These are phyloP conservation scores for Sandelia bainsii DNA, from an alignment of 2,797 vertebrate species.

Conservation along the genomic window DNA sequence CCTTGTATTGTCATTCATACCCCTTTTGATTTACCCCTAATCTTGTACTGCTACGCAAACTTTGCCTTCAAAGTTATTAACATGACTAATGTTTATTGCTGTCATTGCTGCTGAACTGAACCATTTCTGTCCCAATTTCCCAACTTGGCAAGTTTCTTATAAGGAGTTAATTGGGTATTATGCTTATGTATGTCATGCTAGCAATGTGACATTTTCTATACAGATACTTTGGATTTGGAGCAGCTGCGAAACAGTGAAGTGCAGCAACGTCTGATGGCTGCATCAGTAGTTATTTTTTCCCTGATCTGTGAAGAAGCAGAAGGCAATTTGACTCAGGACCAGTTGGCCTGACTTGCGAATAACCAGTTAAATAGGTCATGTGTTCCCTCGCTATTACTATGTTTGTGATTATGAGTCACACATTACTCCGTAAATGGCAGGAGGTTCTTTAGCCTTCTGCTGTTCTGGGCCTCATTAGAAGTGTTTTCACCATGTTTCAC, in stretches of 20 bases:
- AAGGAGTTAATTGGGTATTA: neutral
- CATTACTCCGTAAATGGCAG: slow-evolving; percentile 55
- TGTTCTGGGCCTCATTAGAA: slow-evolving; percentile 28
- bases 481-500: slow-evolving; percentile 11
- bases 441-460: slow-evolving; percentile 49
- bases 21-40: no score
- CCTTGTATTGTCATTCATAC: no score
- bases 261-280: slow-evolving; percentile 20
- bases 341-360: slow-evolving; percentile 69
- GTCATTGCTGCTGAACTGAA: no score
- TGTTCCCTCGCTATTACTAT: slow-evolving; percentile 63
- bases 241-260: slow-evolving; percentile 12
- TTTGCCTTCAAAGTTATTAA: no score
- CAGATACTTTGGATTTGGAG: slow-evolving; percentile 5
- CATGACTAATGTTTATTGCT: no score
- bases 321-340: slow-evolving; percentile 63
- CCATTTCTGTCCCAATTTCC: no score
- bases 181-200: neutral
- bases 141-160: neutral
- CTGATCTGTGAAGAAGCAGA: slow-evolving; percentile 57
- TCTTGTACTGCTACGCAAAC: no score
- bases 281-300: slow-evolving; percentile 48
- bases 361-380: slow-evolving; percentile 74
- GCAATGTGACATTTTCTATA: neutral
- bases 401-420: slow-evolving; percentile 73